Percentiles rank a stretch among this genome's conserved stretches.
Evolutionary conservation across 2,888 invertebrate species (phyloP).

Genomic region (Hydraecia micacea): DNA sequence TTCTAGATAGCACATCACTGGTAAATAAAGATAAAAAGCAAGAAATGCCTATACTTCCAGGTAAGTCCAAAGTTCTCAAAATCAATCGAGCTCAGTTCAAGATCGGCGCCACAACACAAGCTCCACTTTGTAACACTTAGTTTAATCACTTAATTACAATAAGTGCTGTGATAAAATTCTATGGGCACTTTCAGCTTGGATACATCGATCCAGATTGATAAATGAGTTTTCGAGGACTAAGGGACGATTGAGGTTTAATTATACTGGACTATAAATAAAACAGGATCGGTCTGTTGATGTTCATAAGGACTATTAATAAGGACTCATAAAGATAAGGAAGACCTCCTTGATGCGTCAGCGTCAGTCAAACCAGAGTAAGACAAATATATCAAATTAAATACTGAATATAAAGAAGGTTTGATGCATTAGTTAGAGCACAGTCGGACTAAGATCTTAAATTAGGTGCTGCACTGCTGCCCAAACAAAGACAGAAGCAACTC

Average conservation of each 20-base stretch:
- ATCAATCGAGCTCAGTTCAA: slow-evolving; percentile 48
- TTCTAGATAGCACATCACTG: not conserved
- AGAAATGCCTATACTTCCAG: slow-evolving; percentile 7
- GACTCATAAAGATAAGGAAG: slow-evolving; percentile 39
- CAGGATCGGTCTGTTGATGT: slow-evolving; percentile 18
- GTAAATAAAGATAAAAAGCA: not conserved
- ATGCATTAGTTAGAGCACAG: not conserved
- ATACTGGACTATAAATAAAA: slow-evolving; percentile 40
- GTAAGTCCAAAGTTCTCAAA: slow-evolving; percentile 29
- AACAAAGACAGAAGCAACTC: slow-evolving; percentile 19
- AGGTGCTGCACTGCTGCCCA: not conserved
- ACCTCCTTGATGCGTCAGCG: slow-evolving; percentile 19
- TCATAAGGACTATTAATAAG: slow-evolving; percentile 39
- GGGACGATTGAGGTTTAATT: slow-evolving; percentile 49
- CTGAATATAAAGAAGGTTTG: slow-evolving; percentile 8
- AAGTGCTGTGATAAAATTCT: slow-evolving; percentile 62
- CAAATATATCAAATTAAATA: slow-evolving; percentile 3
- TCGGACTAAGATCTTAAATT: slow-evolving; percentile 8
- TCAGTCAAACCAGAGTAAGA: not conserved
- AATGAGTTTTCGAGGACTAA: slow-evolving; percentile 53
- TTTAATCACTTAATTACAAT: slow-evolving; percentile 65
- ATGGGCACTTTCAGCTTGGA: slow-evolving; percentile 52
- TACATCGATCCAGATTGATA: slow-evolving; percentile 55
- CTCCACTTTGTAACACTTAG: slow-evolving; percentile 52
- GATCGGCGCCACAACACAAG: slow-evolving; percentile 53